Base-by-base conservation (phyloP, 1,140 invertebrate species). In the Pachypsylla venusta region DNA sequence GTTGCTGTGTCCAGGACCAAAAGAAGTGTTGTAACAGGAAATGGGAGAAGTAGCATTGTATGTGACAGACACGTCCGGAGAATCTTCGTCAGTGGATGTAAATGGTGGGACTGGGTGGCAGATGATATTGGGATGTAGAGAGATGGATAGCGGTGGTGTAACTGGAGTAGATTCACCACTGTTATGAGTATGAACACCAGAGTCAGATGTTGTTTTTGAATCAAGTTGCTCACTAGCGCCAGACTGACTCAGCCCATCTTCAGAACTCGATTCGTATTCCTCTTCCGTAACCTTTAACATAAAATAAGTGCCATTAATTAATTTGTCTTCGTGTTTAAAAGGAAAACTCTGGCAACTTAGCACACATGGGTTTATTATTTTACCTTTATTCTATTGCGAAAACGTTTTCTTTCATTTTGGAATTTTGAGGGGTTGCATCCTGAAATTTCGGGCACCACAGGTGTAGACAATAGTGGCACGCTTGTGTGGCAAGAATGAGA, bases 201-300 rank as follows among this genome's bases (percentile, higher is more conserved):
- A 65, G 48, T 67, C 66, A 2, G 66, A 67, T 7, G 65, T 65
- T 12, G 64, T 65, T 54, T 64, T 64, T 3, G 65, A 63, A 22
- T 62, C 63, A n/a, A 59, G 60, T 24, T 65, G 61, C 30, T 63
- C 62, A 54, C 66, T 65, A 14, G 64, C 66, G 5, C 65, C 65
- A 1, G 65, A 66, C 26, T 66, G 65, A 27, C 61, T 61, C 12
- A 53, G 54, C 27, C 65, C 63, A 28, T 67, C 66, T 57, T 64
- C 61, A 20, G 59, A 66, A 53, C 66, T 67, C 10, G 64, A 65
- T 28, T 67, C 66, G 26, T 64, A 65, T 13, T 64, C 64, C 39
- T 65, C 66, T 19, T 67, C 66, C 4, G 66, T 63, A 2, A 63
- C 60, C 66, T 67, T 54, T 1, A 63, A 59, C 25, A 16, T 27